Base-by-base conservation (phyloP, 2,797 vertebrate species). In the Cercopithecus petaurista region DNA sequence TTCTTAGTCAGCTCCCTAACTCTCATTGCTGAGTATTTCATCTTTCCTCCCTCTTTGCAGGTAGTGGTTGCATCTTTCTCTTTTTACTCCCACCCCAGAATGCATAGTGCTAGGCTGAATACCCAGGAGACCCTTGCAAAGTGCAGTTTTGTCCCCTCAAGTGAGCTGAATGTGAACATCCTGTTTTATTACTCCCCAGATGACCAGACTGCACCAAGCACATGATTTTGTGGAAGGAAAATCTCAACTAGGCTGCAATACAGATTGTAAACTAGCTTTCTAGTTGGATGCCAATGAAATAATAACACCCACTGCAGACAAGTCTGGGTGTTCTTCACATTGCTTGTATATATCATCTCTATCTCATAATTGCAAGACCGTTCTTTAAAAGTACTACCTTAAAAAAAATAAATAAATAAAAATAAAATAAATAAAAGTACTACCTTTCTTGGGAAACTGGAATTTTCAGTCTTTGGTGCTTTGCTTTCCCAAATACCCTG, bases 381-480 rank as follows among this genome's bases (percentile, higher is more conserved):
- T 97, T 96, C 96, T 97, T 89, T 91, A 97, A 50, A 97, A 98
- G 97, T 98, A 97, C 96, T 95, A 90, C 90, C 82, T 33, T 93
- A 39, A 39, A 39, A 39, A 4, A 39, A 39, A 39, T 4, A 39
- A 39, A 39, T 39, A 39, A 39, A 39, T 39, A 39, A 39, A 39
- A 39, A 39, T 39, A 39, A 39, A 39, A 39, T 39, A 39, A 39
- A 39, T 91, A 97, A 50, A 97, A 98, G 97, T 98, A 97, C 96
- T 95, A 90, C 90, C 82, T 33, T 93, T 95, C 90, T 46, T 84
- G 85, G 95, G 93, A 93, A 43, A 0, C 96, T 96, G 94, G 94
- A 97, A 97, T 97, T 96, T 96, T 98, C 96, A 97, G 81, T 3
- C 15, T 96, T 97, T 95, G 95, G 77, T 46, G 81, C 96, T 96